Percentiles rank a stretch among this genome's conserved stretches.
Evolutionary conservation across 2,797 vertebrate species (phyloP).

Genomic region (Hoplostethus mediterraneus): DNA sequence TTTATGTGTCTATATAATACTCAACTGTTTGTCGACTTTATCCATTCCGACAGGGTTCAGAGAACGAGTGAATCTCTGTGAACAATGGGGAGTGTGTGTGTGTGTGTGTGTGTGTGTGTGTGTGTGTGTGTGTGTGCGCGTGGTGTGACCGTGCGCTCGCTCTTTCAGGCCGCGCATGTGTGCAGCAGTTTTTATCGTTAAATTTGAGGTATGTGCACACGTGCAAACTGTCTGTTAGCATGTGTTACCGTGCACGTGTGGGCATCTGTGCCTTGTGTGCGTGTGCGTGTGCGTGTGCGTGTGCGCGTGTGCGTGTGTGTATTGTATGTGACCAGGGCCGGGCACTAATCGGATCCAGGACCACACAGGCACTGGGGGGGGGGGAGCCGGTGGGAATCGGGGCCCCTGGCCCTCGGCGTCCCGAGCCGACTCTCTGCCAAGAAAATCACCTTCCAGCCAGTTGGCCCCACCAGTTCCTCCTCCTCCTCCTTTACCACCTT

Average conservation of each 20-base stretch:
- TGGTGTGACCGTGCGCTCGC: too few relatives aligned
- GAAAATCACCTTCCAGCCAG: slow-evolving; percentile 76
- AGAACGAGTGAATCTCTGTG: slow-evolving; percentile 3
- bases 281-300: slow-evolving; percentile 17
- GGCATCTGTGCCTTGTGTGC: slow-evolving; percentile 40
- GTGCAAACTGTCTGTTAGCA: slow-evolving; percentile 8
- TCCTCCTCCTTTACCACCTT: slow-evolving; percentile 67
- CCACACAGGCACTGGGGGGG: slow-evolving; percentile 75
- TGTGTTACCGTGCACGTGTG: slow-evolving; percentile 26
- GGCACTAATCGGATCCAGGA: slow-evolving; percentile 76
- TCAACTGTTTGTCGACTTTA: slow-evolving; percentile 15
- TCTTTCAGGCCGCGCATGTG: too few relatives aligned
- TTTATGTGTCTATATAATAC: slow-evolving; percentile 12
- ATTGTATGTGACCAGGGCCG: slow-evolving; percentile 25
- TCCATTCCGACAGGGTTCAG: slow-evolving; percentile 24
- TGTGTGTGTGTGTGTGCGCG: background rate
- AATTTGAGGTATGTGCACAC: slow-evolving; percentile 3
- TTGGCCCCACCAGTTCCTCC: slow-evolving; percentile 44
- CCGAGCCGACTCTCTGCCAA: slow-evolving; percentile 71
- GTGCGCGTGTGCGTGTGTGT: slow-evolving; percentile 21
- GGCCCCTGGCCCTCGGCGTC: slow-evolving; percentile 54
- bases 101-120: background rate
- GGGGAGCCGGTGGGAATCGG: slow-evolving; percentile 29
- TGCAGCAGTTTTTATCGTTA: too few relatives aligned
- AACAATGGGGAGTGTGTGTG: slow-evolving; percentile 7